Evolutionary conservation across 2,113 vertebrate genomes (phyloP).

Genomic region (Seriola quinqueradiata): DNA sequence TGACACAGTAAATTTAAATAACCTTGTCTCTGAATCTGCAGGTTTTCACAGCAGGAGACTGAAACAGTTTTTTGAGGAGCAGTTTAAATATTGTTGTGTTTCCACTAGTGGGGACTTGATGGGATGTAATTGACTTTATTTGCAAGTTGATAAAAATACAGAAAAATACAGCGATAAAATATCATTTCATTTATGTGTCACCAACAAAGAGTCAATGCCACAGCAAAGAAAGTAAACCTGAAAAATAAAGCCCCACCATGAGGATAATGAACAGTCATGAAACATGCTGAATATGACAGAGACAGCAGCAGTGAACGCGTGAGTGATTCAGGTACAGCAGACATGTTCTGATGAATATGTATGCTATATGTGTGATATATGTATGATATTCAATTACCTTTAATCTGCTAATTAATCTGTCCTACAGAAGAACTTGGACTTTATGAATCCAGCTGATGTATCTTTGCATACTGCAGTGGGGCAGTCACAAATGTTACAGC

Average conservation of each 20-base stretch:
- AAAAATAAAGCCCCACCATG: constrained; percentile 2
- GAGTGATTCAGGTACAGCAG: background rate
- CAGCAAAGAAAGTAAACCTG: background rate
- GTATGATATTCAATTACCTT: too few relatives aligned
- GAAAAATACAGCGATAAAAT: constrained; percentile 7
- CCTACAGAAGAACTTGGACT: background rate
- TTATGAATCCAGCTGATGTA: background rate
- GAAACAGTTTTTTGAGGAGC: constrained; percentile 4
- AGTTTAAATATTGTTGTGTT: background rate
- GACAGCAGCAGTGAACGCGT: background rate
- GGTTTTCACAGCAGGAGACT: background rate
- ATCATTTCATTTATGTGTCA: constrained; percentile 9
- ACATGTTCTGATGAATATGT: constrained; percentile 7
- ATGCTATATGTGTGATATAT: too few relatives aligned
- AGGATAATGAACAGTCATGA: background rate
- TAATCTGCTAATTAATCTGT: too few relatives aligned
- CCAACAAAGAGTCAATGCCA: background rate
- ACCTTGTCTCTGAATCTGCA: background rate
- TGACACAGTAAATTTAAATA: too few relatives aligned
- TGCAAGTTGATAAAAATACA: constrained; percentile 3
- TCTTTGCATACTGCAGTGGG: background rate
- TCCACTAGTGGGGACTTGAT: background rate
- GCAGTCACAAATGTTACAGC: background rate
- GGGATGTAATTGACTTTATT: background rate
- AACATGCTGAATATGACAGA: background rate